phyloP scores from a whole-genome alignment of 2,888 invertebrate genomes.

The Pollenia angustigena region DNA sequence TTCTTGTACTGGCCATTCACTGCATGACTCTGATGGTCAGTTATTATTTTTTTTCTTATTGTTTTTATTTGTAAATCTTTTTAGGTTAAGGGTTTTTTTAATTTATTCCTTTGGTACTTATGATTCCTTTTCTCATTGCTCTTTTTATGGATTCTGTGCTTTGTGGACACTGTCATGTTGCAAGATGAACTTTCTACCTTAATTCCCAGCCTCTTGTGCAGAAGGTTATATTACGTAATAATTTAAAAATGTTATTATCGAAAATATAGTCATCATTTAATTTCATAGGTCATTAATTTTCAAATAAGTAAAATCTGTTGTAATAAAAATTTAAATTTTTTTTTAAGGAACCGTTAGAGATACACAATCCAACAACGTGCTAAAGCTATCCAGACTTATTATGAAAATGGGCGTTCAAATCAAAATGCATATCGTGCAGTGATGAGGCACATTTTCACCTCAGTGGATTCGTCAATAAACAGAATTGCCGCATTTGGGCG shows the following conservation, averaged over 20 bases:
- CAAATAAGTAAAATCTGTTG: slow-evolving; percentile 33
- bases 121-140: slow-evolving; percentile 52
- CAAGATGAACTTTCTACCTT: slow-evolving; percentile 64
- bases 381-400: too few species aligned
- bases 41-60: slow-evolving; percentile 43
- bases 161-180: slow-evolving; percentile 12
- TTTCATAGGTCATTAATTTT: slow-evolving; percentile 71
- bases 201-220: slow-evolving; percentile 24
- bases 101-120: slow-evolving; percentile 60
- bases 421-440: too few species aligned
- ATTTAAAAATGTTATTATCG: slow-evolving; percentile 20
- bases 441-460: too few species aligned
- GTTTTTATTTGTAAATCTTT: slow-evolving; percentile 39
- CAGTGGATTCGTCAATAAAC: too few species aligned
- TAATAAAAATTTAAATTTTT: slow-evolving; percentile 7
- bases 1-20: slow-evolving; percentile 44
- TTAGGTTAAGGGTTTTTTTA: slow-evolving; percentile 61
- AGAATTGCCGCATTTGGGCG: too few species aligned
- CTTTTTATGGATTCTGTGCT: slow-evolving; percentile 67
- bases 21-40: slow-evolving; percentile 45
- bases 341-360: too few species aligned
- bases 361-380: too few species aligned
- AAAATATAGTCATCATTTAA: slow-evolving; percentile 64
- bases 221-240: slow-evolving; percentile 55
- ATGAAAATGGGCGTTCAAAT: too few species aligned